These are phyloP conservation scores for Sebastes iracundus DNA, from an alignment of 2,797 vertebrate genomes.

Conservation along the genomic window DNA sequence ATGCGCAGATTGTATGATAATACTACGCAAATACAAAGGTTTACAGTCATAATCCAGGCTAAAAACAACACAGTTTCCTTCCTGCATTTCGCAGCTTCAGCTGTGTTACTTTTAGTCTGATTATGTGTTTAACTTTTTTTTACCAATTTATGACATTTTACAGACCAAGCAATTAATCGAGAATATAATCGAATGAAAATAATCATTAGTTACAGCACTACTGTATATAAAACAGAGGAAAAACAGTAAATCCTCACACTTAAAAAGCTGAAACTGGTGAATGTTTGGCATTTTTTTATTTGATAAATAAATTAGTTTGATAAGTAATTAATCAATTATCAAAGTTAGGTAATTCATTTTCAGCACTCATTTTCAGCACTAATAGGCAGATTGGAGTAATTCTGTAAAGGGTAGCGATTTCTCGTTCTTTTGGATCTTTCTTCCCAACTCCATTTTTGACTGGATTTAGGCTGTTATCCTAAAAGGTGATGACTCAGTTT, in stretches of 20 bases:
- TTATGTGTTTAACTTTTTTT: no score
- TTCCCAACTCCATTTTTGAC: neutral
- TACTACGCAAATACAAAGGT: no score
- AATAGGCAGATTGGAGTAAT: neutral
- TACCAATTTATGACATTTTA: no score
- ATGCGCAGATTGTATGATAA: no score
- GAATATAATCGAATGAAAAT: neutral
- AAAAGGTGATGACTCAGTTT: slow-evolving; percentile 63
- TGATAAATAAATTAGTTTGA: neutral
- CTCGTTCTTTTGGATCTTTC: neutral
- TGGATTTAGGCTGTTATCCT: slow-evolving; percentile 20
- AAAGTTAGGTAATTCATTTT: neutral
- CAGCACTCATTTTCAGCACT: neutral
- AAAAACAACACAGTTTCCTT: no score
- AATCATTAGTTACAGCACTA: neutral
- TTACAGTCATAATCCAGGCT: no score
- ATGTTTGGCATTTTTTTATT: neutral
- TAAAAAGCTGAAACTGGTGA: neutral
- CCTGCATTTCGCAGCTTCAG: no score
- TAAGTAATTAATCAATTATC: neutral
- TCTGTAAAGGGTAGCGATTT: neutral
- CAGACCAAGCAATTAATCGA: no score
- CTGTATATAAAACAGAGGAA: neutral
- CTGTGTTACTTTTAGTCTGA: no score
- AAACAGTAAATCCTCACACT: neutral